Evolutionary conservation across 2,888 invertebrate species (phyloP), one percentile per base, ranked within the genome.

Genomic region (Adelognathus sp.): DNA sequence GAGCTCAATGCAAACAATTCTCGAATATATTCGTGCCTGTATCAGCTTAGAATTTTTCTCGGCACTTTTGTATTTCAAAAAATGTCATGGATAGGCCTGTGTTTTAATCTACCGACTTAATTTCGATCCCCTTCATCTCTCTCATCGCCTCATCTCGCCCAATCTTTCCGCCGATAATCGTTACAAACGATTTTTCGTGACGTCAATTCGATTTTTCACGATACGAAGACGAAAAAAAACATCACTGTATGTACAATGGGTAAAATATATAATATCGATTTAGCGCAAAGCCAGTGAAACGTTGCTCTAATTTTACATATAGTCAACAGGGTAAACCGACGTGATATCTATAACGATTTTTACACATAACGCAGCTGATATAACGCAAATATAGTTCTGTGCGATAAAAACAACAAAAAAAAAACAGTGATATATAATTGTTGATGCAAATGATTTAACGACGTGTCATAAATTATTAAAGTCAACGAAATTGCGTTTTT

Each of bases 181-280:
- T 46, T 52, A 24, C n/a, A n/a, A n/a, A n/a, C n/a, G n/a, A n/a
- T n/a, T n/a, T n/a, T n/a, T n/a, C n/a, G n/a, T n/a, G n/a, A n/a
- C n/a, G 50, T 24, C 50, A 50, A 50, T 50, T 50, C 24, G 50
- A 24, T n/a, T 33, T 33, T 50, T 27, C 41, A 21, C 50, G 24
- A 50, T 29, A 44, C 21, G 50, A 50, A 27, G 9, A 11, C 21
- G 27, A 41, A 56, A 31, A 44, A 27, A 11, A 44, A 60, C 14
- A 60, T 52, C n/a, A n/a, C 44, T 63, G 14, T 72, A 72, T 72
- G 29, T 72, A 72, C 72, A 72, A 24, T 31, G 44, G 33, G 72
- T 72, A 54, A 72, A 54, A 63, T 63, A 61, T 71, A n/a, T n/a
- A n/a, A n/a, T n/a, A 33, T 44, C 16, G 21, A 50, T 9, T 61